Base-by-base conservation (phyloP, 1,140 invertebrate species). In the Papilio glaucus region DNA sequence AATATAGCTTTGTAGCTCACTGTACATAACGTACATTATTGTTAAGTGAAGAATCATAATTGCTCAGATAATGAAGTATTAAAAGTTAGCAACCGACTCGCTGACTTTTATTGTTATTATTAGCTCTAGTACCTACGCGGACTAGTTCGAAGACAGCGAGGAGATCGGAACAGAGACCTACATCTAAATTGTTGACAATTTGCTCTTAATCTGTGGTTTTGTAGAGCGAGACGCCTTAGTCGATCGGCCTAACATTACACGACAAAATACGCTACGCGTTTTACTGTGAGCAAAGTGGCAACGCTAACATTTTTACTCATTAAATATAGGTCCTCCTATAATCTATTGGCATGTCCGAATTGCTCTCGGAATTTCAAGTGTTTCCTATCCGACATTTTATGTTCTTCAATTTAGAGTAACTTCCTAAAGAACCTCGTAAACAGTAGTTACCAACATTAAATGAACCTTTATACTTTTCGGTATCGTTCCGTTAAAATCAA, bases 151-250 rank as follows among this genome's bases (percentile, higher is more conserved):
- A 57, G 9, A 49, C 42, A 45, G 45, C 45, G 21, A 33, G 29
- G 29, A 33, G 29, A 57, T 57, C 49, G 62, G 15, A 65, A 65
- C 29, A 65, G 12, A 53, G 15, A 41, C 37, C 49, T 63, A 69
- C 74, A 60, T 67, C 21, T 18, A 69, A 67, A 75, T 57, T 33
- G 42, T 73, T 21, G 10, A 26, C 71, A 72, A 63, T 72, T 72
- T 70, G 38, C 33, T 65, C 65, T 71, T 71, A 71, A 73, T 73
- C 57, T 62, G 21, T 42, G 37, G 74, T 33, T 75, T 67, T 75
- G 53, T 72, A 63, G 74, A 75, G 42, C 74, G 63, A 39, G 49
- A 75, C 74, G 15, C 18, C 9, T 33, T 5, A 10, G 57, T 65
- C 41, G n/a, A 74, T 39, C 53, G 42, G 18, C 45, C 8, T 21